Conservation (phyloP, 2,888 invertebrate species). For the Vesta saturnalis region DNA sequence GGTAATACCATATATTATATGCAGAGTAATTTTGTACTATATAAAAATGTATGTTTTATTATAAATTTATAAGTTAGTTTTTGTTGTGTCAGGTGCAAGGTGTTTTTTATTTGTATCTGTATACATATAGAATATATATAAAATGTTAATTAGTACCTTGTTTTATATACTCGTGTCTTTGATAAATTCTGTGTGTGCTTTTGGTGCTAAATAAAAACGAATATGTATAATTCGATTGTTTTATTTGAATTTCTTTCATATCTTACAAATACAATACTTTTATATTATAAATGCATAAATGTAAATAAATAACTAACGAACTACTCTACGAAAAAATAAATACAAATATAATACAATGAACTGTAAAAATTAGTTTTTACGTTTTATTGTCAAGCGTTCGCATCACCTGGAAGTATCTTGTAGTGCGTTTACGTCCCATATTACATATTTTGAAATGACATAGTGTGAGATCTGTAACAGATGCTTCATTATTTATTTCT, state of each 20-base stretch:
- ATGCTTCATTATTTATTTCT: constrained; percentile 33
- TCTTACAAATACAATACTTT: background rate
- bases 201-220: constrained; percentile 20
- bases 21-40: constrained; percentile 31
- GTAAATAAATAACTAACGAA: no score
- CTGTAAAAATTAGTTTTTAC: constrained; percentile 17
- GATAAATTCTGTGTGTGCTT: constrained; percentile 18
- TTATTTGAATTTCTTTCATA: background rate
- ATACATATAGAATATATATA: background rate
- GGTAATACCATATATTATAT: constrained; percentile 40
- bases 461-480: constrained; percentile 70
- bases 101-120: constrained; percentile 4
- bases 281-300: background rate
- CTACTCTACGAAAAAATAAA: background rate
- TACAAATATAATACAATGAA: constrained; percentile 7
- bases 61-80: constrained; percentile 23
- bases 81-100: constrained; percentile 24
- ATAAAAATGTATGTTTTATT: constrained; percentile 13
- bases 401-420: constrained; percentile 49
- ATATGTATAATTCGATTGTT: background rate
- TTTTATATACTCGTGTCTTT: constrained; percentile 11
- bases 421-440: constrained; percentile 71
- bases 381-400: constrained; percentile 43
- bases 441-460: constrained; percentile 78
- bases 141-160: constrained; percentile 8